These are phyloP conservation scores for Nylanderia fulva DNA, from an alignment of 1,140 invertebrate species.

Conservation along the genomic window DNA sequence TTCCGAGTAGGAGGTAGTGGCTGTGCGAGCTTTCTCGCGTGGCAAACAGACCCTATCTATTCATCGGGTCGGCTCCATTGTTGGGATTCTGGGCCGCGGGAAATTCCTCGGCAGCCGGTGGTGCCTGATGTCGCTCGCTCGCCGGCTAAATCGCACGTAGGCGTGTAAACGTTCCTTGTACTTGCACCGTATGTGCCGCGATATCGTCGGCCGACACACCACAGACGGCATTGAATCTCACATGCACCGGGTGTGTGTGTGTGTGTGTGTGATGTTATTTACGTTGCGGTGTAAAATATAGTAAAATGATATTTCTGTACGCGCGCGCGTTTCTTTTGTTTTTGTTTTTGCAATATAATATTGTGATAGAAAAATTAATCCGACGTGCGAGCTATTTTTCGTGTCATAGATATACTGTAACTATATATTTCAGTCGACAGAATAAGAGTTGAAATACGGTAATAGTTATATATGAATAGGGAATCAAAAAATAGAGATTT, in stretches of 20 bases:
- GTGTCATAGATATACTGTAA: not conserved
- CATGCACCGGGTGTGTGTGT: not conserved
- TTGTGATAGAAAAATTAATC: not conserved
- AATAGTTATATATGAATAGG: not conserved
- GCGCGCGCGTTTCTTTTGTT: no score
- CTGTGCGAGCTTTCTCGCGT: slow-evolving; percentile 60
- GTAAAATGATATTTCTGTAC: slow-evolving; percentile 59
- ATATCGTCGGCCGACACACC: slow-evolving; percentile 33
- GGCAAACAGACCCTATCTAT: slow-evolving; percentile 79
- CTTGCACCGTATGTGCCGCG: slow-evolving; percentile 50
- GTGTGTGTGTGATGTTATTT: not conserved
- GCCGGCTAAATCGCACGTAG: slow-evolving; percentile 74
- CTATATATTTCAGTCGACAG: not conserved
- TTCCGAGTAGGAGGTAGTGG: slow-evolving; percentile 48
- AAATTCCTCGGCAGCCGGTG: slow-evolving; percentile 69
- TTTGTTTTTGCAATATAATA: not conserved
- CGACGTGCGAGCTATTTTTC: not conserved
- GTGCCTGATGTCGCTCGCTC: slow-evolving; percentile 36
- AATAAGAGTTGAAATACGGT: not conserved
- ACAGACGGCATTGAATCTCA: slow-evolving; percentile 60
- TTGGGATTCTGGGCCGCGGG: slow-evolving; percentile 72
- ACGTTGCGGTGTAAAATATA: slow-evolving; percentile 37
- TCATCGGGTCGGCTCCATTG: slow-evolving; percentile 76
- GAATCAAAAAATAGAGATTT: not conserved
- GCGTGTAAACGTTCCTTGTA: slow-evolving; percentile 63